Percentiles rank a stretch among this genome's conserved stretches.
These are phyloP conservation scores for Acrocephalus arundinaceus DNA, from an alignment of 2,113 vertebrate genomes.

Conservation along the genomic window DNA sequence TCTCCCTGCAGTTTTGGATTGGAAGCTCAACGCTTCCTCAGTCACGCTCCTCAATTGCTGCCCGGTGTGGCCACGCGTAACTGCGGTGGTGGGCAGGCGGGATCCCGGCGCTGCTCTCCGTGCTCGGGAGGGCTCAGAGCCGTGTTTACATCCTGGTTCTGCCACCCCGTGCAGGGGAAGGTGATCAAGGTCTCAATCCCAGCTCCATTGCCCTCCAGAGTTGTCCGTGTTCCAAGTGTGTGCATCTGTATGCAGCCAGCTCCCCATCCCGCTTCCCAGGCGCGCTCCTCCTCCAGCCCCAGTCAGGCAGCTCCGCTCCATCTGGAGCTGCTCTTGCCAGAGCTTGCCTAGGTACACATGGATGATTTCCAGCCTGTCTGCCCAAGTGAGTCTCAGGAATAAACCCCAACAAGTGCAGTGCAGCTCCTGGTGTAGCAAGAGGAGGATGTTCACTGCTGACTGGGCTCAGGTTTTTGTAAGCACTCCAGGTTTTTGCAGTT, in stretches of 20 bases:
- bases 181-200: background rate
- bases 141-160: background rate
- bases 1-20: background rate
- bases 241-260: background rate
- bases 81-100: background rate
- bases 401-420: background rate
- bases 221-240: background rate
- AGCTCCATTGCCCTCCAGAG: background rate
- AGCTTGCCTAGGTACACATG: background rate
- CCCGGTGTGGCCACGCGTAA: background rate
- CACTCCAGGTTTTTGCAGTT: background rate
- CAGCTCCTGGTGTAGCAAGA: background rate
- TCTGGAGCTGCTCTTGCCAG: constrained; percentile 30
- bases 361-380: background rate
- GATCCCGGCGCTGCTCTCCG: background rate
- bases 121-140: background rate
- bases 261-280: background rate
- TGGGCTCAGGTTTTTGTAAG: background rate
- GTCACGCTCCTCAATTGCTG: background rate
- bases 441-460: background rate
- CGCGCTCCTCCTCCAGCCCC: background rate
- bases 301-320: constrained; percentile 32
- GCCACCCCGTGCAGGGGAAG: rapidly evolving
- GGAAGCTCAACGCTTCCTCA: background rate
- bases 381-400: background rate